Conservation (phyloP, 2,113 vertebrate genomes). For the Acrocephalus kingi region DNA sequence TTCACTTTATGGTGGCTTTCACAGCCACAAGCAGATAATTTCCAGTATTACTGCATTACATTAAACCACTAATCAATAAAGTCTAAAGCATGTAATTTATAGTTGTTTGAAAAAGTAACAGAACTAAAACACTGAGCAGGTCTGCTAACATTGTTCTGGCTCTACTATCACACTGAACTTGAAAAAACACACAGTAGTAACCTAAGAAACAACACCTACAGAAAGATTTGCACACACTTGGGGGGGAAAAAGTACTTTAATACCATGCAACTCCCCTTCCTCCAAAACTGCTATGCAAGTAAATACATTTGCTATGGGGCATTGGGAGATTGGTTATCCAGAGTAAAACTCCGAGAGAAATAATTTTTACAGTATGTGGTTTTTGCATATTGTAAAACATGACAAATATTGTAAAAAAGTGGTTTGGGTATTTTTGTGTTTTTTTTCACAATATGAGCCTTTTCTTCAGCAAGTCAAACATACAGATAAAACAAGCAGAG, state of each 20-base stretch:
- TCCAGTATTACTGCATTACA: neutral
- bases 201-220: neutral
- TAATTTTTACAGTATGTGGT: neutral
- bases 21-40: neutral
- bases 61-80: constrained; percentile 16
- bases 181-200: neutral
- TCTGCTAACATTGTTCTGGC: neutral
- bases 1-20: neutral
- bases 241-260: neutral
- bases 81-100: constrained; percentile 1
- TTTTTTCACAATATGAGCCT: neutral
- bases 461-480: neutral
- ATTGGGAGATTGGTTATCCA: neutral
- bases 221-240: neutral
- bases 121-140: neutral
- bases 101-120: neutral
- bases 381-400: neutral
- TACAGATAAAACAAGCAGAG: neutral
- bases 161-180: neutral
- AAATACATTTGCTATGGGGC: neutral
- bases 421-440: neutral
- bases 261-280: accelerated
- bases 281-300: neutral
- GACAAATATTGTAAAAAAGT: neutral
- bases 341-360: neutral